Evolutionary conservation across 2,888 invertebrate genomes (phyloP), one percentile per base, ranked within the genome.

Genomic region (Exephanes ischioxanthus): DNA sequence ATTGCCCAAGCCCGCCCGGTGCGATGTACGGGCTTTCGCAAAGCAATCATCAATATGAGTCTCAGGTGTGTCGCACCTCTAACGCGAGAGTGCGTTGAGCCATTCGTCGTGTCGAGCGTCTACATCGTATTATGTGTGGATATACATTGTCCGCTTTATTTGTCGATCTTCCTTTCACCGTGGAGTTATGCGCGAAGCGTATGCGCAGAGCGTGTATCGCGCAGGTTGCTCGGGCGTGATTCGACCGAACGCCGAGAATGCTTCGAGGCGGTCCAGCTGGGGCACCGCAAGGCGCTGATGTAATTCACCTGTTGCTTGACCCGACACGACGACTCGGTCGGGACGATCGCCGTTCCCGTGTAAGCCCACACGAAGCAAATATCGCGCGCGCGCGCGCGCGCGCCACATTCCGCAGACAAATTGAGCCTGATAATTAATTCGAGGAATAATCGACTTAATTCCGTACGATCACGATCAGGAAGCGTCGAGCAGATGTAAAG

Each of bases 131-230:
- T 30, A 22, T n/a, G 48, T 41, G 41, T 41, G 41, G 11, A 11
- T 48, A 58, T 19, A 30, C 51, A 68, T 70, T 37, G 22, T 16
- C 14, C 48, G 48, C 22, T 51, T 51, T 51, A 70, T 67, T 82
- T 77, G 81, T 71, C 77, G 80, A 81, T 89, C 87, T 89, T 89
- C 90, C 91, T 91, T 92, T 91, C 91, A 90, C 90, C 88, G 79
- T 85, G 87, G 19, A 66, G 89, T 26, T 33, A 63, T 87, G 80
- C 86, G 86, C 87, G 87, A 76, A 80, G 73, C 19, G 11, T 9
- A 58, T 87, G 80, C 86, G 86, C 87, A 87, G 80, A 80, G 73
- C 19, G 37, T 16, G 3, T 30, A 33, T 30, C 4, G 55, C 45
- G 9, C 33, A 33, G 26, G 22, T 22, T 5, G 68, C 55, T 67